Evolutionary conservation across 1,140 invertebrate genomes (phyloP), one percentile per base, ranked within the genome.

Genomic region (Cryptotermes secundus): DNA sequence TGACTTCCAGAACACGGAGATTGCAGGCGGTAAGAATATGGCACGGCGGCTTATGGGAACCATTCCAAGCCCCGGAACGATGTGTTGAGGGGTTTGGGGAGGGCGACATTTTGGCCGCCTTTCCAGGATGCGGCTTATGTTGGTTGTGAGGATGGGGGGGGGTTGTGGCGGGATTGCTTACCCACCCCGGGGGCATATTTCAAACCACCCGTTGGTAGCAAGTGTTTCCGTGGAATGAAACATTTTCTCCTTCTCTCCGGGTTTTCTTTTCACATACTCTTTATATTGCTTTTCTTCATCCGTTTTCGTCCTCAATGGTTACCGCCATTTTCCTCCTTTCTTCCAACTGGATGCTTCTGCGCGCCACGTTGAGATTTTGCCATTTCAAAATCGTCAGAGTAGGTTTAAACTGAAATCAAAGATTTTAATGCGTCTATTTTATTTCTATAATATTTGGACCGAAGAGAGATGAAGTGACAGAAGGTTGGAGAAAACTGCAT

Each of bases 1-100:
- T 83, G 83, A 65, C 53, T 83, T 83, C 53, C 83, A 79, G 83
- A 83, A 83, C 83, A 83, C 83, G 83, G 35, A 83, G 83, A 83
- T 83, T 83, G 83, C 83, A 45, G 49, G 53, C 36, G 12, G 83
- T 83, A 83, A 83, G 83, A 83, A 83, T 83, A 83, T 83, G 83
- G 83, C 59, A 7, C n/a, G 14, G 59, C 26, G 59, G 59, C 83
- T 83, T 83, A 83, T 83, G 83, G 83, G 83, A 83, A 79, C 31
- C 83, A 83, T 83, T 83, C 36, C 83, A n/a, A 59, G 83, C 24
- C 49, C 53, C 34, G 83, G 65, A 38, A 83, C 49, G 53, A 38
- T 83, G 49, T 65, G 83, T 79, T 83, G 83, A 31, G 26, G 83
- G 49, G 53, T 42, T 42, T 42, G 83, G 49, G n/a, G 35, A 26